phyloP scores from a whole-genome alignment of 2,113 vertebrate species.

The Gavia stellata region DNA sequence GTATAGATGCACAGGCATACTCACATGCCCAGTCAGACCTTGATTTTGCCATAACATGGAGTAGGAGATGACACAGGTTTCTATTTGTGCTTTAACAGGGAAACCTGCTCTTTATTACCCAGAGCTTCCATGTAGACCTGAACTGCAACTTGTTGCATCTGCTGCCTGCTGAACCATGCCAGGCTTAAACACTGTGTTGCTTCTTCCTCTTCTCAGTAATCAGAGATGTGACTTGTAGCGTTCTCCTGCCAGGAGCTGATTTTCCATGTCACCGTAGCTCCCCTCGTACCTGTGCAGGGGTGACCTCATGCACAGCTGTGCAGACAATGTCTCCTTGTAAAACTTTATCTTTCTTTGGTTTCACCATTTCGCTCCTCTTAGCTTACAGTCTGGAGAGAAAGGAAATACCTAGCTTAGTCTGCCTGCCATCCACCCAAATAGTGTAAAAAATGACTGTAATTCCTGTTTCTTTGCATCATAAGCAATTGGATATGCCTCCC shows the following conservation, averaged over 20 bases:
- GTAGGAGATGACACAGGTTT: background rate
- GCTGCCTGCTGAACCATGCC: background rate
- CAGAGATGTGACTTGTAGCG: background rate
- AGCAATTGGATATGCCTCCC: background rate
- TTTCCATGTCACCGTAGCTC: background rate
- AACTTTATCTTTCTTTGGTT: background rate
- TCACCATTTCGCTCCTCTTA: background rate
- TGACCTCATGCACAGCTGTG: constrained; percentile 11
- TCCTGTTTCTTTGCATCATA: background rate
- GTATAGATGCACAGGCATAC: background rate
- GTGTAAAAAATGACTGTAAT: background rate
- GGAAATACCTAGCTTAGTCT: background rate
- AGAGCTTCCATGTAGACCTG: constrained; percentile 12
- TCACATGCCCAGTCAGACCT: constrained; percentile 23
- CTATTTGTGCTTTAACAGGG: background rate
- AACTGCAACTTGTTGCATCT: background rate
- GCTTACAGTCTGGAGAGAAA: background rate
- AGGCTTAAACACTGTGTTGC: background rate
- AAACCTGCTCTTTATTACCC: background rate
- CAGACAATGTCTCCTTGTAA: background rate
- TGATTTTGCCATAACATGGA: constrained; percentile 36
- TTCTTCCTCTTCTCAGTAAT: constrained; percentile 1
- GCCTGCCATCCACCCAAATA: background rate
- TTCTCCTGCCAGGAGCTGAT: background rate
- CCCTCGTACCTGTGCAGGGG: background rate